A percentile compares a stretch with the other conserved stretches of the same genome.
These are phyloP conservation scores for Trilocha varians DNA, from an alignment of 2,888 invertebrate species.

Conservation along the genomic window DNA sequence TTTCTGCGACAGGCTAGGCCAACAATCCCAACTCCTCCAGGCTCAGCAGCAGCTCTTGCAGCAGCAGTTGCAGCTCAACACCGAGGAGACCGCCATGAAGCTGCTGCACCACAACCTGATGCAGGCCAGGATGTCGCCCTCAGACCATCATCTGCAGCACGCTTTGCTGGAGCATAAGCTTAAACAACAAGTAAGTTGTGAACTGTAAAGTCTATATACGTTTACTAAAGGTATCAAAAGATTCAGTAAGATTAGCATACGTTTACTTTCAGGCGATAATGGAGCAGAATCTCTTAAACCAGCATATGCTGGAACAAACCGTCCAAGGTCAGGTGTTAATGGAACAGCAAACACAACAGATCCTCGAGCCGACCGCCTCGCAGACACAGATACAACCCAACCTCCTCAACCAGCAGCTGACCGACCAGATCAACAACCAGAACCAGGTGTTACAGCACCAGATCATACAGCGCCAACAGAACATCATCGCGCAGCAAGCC, in stretches of 20 bases:
- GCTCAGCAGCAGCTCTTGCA: constrained; percentile 66
- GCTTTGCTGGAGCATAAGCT: constrained; percentile 46
- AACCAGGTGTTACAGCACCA: constrained; percentile 71
- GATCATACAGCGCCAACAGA: constrained; percentile 65
- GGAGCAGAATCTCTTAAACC: constrained; percentile 63
- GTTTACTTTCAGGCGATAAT: constrained; percentile 42
- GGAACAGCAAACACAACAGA: constrained; percentile 48
- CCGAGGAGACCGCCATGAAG: constrained; percentile 70
- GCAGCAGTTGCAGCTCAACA: constrained; percentile 67
- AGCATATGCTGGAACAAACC: constrained; percentile 57
- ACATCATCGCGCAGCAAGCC: constrained; percentile 60
- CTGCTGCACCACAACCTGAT: constrained; percentile 73
- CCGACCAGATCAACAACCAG: constrained; percentile 54
- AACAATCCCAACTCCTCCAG: constrained; percentile 59
- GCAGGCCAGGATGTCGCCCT: constrained; percentile 64
- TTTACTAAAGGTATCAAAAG: no score
- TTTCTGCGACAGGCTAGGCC: constrained; percentile 41
- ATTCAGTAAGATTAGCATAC: no score
- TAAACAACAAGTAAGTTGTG: constrained; percentile 47
- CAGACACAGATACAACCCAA: constrained; percentile 46
- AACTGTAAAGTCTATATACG: no score
- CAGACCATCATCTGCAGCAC: constrained; percentile 49
- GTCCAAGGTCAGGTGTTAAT: constrained; percentile 48
- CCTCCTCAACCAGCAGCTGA: constrained; percentile 47
- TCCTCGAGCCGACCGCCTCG: constrained; percentile 33